Base-by-base conservation (phyloP, 2,888 invertebrate genomes). In the Colostygia pectinataria region DNA sequence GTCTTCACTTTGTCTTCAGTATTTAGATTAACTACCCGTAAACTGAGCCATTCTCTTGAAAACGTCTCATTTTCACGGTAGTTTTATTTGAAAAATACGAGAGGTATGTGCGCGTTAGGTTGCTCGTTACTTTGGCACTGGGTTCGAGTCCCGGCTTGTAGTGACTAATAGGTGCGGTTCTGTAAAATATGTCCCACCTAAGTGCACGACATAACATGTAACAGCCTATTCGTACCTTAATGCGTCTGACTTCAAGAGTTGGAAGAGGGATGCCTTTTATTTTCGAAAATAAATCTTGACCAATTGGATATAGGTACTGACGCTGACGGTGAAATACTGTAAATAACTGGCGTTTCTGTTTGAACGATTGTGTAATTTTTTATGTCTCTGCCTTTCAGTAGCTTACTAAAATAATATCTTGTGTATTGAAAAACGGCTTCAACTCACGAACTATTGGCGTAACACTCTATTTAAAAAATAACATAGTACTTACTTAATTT, bases 31-130 rank as follows among this genome's bases (percentile, higher is more conserved):
- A 40, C 27, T 34, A 29, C 7, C 31, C 25, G 31, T 41, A 48
- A 47, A 41, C 36, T 36, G 9, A 31, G 13, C 18, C 14, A 38
- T 43, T 33, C 24, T 31, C 13, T 28, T 36, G 25, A 15, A 53
- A 49, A 39, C 64, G 61, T 74, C 74, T 72, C 71, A 77, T 76
- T 77, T 68, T 66, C 61, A 69, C 61, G 64, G 68, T 66, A 70
- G 71, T 67, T 74, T 67, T 65, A 69, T 68, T 76, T 81, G 80
- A 80, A 78, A 80, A 82, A 80, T 82, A 70, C 67, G 66, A 60
- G 70, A 74, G 64, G 73, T 76, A 78, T 79, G 75, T 73, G 74
- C 56, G 68, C 79, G 77, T 82, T 82, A 82, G 68, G 72, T 68
- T 68, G 73, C 74, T 78, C 81, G 80, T 80, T 81, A 76, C 74